Evolutionary conservation across 2,888 invertebrate species (phyloP), one percentile per base, ranked within the genome.

Genomic region (Lypha dubia): DNA sequence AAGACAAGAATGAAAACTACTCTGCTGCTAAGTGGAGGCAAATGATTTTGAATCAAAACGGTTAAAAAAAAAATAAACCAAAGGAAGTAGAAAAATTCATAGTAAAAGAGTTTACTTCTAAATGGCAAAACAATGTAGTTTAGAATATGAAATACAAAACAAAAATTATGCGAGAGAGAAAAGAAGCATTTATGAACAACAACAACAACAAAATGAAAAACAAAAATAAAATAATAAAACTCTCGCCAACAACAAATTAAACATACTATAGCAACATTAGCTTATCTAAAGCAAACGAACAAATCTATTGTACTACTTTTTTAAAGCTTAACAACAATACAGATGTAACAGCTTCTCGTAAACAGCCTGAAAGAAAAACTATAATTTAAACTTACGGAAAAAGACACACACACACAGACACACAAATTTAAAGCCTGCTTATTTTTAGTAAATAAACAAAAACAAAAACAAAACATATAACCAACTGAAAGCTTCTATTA

Each of bases 161-260:
- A 11, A 74, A 76, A 73, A 75, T 70, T 46, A 75, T 80, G 80
- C 74, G 24, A 76, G 67, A 53, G 73, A 73, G 63, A 15, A 70
- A 76, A 56, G 28, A 85, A 76, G 85, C 82, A 85, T 82, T 80
- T 83, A 85, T 68, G 24, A 82, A 60, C 51, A 83, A 73, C 68
- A 77, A 77, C 35, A 28, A 28, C 2, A 28, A 28, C 28, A 65
- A 84, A 71, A 11, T 62, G 68, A 77, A 79, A 60, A 41, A 63
- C 8, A 56, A 28, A 9, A 46, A 67, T n/a, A n/a, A n/a, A n/a
- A n/a, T n/a, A n/a, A n/a, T n/a, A 70, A 63, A 75, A 80, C 65
- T 63, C 58, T 60, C 53, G 81, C 79, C 22, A 38, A 28, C 3
- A 38, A 28, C 3, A 38, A 58, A 58, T 32, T 24, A 53, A 58